Percentiles rank a stretch among this genome's conserved stretches.
These are phyloP conservation scores for Seira ritae DNA, from an alignment of 2,888 invertebrate species.

Conservation along the genomic window DNA sequence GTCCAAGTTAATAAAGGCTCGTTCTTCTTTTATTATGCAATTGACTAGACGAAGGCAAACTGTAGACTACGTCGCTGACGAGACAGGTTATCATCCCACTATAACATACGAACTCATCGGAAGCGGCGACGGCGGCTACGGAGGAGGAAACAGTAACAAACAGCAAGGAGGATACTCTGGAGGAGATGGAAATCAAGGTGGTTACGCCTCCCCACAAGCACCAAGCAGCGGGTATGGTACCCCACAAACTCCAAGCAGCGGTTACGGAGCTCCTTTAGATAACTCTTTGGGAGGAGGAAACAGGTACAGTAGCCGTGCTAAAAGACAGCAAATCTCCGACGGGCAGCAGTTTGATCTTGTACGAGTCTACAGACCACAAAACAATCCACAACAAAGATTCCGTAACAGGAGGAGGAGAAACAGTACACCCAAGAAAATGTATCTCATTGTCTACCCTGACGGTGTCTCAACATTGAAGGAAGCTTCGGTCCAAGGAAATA, in stretches of 20 bases:
- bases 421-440: slow-evolving; percentile 30
- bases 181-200: not conserved
- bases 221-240: not conserved
- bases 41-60: slow-evolving; percentile 52
- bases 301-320: slow-evolving; percentile 35
- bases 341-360: slow-evolving; percentile 10
- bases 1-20: slow-evolving; percentile 16
- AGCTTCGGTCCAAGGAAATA: no score
- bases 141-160: not conserved
- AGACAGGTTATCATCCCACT: slow-evolving; percentile 67
- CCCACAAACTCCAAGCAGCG: not conserved
- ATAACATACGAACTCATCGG: slow-evolving; percentile 61
- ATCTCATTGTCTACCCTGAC: slow-evolving; percentile 45
- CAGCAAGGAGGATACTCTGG: not conserved
- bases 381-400: slow-evolving; percentile 33
- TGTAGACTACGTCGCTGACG: slow-evolving; percentile 66
- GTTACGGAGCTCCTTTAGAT: slow-evolving; percentile 30
- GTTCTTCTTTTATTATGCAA: not conserved
- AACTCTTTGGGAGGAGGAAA: slow-evolving; percentile 24
- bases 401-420: slow-evolving; percentile 30
- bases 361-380: slow-evolving; percentile 28
- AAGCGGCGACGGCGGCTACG: slow-evolving; percentile 12
- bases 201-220: not conserved
- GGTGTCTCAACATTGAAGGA: not conserved
- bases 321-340: slow-evolving; percentile 33